Conservation (phyloP, 2,797 vertebrate genomes). For the Chloroceryle amazona region DNA sequence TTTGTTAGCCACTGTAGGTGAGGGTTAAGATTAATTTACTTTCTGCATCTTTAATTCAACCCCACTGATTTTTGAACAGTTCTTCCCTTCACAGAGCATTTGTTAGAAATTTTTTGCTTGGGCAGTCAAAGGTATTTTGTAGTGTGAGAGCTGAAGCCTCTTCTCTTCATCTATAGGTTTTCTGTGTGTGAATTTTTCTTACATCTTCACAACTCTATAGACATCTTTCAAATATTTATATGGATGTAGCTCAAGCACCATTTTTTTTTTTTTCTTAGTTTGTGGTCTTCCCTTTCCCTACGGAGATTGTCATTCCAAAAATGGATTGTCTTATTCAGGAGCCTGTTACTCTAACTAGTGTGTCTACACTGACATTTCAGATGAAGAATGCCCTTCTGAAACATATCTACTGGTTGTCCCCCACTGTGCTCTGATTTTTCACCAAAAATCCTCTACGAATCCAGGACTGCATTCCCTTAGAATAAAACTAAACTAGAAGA, state of each 20-base stretch:
- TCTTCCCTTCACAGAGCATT: background rate
- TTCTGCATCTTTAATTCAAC: background rate
- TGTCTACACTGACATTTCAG: background rate
- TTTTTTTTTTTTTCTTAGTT: background rate
- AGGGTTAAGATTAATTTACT: background rate
- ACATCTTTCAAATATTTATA: no score
- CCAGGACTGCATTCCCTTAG: background rate
- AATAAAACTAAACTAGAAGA: background rate
- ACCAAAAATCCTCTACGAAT: background rate
- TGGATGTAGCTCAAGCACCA: background rate
- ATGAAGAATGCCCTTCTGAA: background rate
- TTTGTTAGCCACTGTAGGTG: background rate
- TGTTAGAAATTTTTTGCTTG: background rate
- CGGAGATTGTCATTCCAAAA: background rate
- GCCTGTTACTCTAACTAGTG: background rate
- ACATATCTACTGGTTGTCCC: background rate
- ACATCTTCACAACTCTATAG: background rate
- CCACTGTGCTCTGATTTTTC: background rate
- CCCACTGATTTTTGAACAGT: background rate
- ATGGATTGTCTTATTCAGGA: background rate
- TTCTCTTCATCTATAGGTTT: background rate
- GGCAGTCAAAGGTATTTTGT: background rate
- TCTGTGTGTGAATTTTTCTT: background rate
- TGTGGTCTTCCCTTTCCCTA: background rate
- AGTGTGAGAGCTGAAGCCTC: background rate